Evolutionary conservation across 2,113 vertebrate species (phyloP).

Genomic region (Galemys pyrenaicus): DNA sequence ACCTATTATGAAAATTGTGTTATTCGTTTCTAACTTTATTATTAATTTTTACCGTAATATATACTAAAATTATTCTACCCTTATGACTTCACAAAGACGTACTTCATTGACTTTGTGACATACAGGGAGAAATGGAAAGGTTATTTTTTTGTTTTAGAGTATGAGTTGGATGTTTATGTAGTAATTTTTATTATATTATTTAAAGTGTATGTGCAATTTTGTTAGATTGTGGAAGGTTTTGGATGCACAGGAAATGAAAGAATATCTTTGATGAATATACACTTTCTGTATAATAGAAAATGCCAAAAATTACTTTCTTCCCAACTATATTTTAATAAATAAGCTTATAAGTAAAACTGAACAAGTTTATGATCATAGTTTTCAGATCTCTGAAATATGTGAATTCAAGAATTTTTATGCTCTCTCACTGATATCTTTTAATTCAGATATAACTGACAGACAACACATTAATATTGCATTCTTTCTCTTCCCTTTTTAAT

Average conservation of each 20-base stretch:
- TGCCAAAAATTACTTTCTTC: background rate
- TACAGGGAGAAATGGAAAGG: background rate
- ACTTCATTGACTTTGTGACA: background rate
- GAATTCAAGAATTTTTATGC: background rate
- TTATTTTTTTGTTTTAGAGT: constrained; percentile 12
- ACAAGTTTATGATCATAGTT: background rate
- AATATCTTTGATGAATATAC: constrained; percentile 18
- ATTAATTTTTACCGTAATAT: constrained; percentile 9
- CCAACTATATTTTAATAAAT: background rate
- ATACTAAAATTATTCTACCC: background rate
- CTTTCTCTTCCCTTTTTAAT: background rate
- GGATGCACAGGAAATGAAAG: background rate
- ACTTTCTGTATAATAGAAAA: background rate
- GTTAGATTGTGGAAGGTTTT: background rate
- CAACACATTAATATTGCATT: background rate
- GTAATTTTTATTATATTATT: too few species aligned
- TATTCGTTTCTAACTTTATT: constrained; percentile 13
- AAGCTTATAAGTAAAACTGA: constrained; percentile 35
- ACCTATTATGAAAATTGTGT: background rate
- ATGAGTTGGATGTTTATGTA: background rate
- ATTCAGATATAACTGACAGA: background rate
- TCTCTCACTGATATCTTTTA: background rate
- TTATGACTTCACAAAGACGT: constrained; percentile 17
- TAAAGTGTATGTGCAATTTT: background rate
- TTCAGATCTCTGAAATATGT: background rate